phyloP scores from a whole-genome alignment of 2,888 invertebrate genomes.

The Pocota personata region DNA sequence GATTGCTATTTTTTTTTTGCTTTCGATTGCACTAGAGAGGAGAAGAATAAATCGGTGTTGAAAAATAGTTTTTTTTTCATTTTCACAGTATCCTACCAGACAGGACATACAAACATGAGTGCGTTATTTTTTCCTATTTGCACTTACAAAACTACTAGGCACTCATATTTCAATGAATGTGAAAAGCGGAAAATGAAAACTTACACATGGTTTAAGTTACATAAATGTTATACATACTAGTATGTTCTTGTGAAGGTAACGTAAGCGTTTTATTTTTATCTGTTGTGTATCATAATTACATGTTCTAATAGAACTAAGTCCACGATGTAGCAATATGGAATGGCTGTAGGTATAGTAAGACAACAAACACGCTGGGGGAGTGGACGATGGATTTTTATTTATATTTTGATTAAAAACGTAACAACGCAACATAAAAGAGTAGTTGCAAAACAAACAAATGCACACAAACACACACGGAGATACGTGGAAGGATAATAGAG shows the following conservation, averaged over 20 bases:
- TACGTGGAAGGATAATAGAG: not conserved
- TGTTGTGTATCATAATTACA: not conserved
- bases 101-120: constrained; percentile 7
- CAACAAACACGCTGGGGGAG: not conserved
- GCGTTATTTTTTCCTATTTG: not conserved
- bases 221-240: not conserved
- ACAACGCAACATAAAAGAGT: not conserved
- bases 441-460: not conserved
- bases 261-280: not conserved
- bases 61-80: not conserved
- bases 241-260: not conserved
- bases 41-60: not conserved
- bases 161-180: constrained; percentile 2
- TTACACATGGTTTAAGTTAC: too few relatives aligned
- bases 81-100: constrained; percentile 18
- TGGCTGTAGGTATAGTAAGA: not conserved
- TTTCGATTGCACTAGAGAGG: constrained; percentile 36
- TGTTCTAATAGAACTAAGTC: not conserved
- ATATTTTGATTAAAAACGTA: not conserved
- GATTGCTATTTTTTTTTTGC: constrained; percentile 30
- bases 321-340: not conserved
- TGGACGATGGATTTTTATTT: constrained; percentile 5
- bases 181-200: not conserved
- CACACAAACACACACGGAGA: not conserved
- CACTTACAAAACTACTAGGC: not conserved